Evolutionary conservation across 2,113 vertebrate genomes (phyloP).

Genomic region (Campylomormyrus tamandua): DNA sequence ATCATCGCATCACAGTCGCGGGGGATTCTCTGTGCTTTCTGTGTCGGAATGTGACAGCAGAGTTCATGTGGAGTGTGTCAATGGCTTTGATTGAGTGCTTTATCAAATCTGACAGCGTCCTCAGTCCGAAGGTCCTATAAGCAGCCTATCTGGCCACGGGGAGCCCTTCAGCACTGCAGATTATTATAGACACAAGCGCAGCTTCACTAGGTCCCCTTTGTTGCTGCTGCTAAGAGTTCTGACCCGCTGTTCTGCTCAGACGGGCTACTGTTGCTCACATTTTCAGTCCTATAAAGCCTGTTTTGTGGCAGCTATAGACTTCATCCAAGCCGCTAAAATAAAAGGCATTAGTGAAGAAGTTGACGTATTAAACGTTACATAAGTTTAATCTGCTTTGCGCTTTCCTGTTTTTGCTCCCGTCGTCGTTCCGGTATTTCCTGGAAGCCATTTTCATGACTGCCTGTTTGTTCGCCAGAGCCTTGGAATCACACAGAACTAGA

Average conservation of each 20-base stretch:
- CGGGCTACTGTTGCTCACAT: not conserved
- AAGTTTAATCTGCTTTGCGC: not conserved
- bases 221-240: not conserved
- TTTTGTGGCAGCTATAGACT: not conserved
- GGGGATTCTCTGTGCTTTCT: not conserved
- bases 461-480: not conserved
- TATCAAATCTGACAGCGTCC: not conserved
- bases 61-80: not conserved
- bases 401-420: not conserved
- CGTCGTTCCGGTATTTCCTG: not conserved
- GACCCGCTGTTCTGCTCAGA: not conserved
- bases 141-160: not conserved
- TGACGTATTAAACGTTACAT: not conserved
- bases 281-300: not conserved
- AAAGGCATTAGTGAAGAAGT: not conserved
- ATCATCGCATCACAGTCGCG: not conserved
- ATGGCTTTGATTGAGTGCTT: not conserved
- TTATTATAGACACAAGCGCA: not conserved
- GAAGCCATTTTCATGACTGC: not conserved
- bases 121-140: not conserved
- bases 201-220: not conserved
- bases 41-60: not conserved
- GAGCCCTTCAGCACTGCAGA: not conserved
- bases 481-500: not conserved
- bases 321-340: not conserved